Evolutionary conservation across 2,888 invertebrate genomes (phyloP).

Genomic region (Ormyrus thymus): DNA sequence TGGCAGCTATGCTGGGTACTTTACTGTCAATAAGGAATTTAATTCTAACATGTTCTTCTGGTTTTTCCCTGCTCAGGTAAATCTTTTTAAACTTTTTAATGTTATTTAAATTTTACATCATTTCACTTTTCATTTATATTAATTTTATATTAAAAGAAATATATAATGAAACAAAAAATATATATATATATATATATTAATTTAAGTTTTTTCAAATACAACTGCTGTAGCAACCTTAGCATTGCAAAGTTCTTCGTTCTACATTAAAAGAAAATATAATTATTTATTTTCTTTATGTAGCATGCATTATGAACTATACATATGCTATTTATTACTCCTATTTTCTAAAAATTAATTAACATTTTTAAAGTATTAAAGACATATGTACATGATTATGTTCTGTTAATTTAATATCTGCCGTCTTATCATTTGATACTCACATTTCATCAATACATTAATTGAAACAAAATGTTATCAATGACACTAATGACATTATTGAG

Average conservation of each 20-base stretch:
- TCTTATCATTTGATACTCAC: neutral
- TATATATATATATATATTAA: no score
- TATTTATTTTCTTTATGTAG: neutral
- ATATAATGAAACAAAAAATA: neutral
- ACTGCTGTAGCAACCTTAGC: no score
- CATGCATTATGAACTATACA: neutral
- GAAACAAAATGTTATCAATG: neutral
- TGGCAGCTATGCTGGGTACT: constrained; percentile 86
- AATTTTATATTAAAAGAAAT: neutral
- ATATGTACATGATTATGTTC: neutral
- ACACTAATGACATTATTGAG: neutral
- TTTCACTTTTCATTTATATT: neutral
- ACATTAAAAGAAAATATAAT: no score
- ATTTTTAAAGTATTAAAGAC: neutral
- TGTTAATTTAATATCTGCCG: neutral
- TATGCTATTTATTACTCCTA: no score
- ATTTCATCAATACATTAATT: constrained; percentile 12
- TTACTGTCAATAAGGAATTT: constrained; percentile 87
- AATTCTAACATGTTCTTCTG: constrained; percentile 93
- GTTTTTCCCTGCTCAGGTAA: constrained; percentile 87
- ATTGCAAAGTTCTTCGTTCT: no score
- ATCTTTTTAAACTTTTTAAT: neutral
- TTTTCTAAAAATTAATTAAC: neutral
- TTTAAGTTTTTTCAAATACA: no score
- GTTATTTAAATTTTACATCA: neutral